A percentile compares a stretch with the other conserved stretches of the same genome.
These are phyloP conservation scores for Pseudocheirus occidentalis DNA, from an alignment of 2,797 vertebrate genomes.

Conservation along the genomic window DNA sequence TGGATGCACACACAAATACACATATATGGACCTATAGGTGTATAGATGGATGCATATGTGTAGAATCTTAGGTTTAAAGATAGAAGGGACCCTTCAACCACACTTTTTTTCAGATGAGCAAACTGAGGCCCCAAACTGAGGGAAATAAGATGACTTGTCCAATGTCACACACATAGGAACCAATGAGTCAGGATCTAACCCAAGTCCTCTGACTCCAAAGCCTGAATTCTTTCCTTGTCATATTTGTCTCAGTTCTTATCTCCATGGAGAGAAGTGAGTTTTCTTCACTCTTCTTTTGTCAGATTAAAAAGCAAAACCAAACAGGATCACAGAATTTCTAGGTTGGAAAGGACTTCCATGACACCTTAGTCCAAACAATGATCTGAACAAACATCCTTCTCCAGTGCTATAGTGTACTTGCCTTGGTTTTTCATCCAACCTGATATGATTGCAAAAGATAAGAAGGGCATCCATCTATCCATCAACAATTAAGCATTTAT, in stretches of 20 bases:
- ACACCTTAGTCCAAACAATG: not conserved
- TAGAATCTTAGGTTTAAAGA: not conserved
- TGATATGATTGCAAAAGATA: not conserved
- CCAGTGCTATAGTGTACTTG: not conserved
- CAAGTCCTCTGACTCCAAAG: not conserved
- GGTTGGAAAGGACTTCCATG: not conserved
- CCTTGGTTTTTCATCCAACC: not conserved
- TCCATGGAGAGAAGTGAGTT: not conserved
- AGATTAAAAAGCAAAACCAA: not conserved
- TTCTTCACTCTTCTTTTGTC: not conserved
- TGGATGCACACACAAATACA: not conserved
- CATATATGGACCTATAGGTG: not conserved
- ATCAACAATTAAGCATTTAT: conserved; percentile 9
- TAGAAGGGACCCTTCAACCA: not conserved
- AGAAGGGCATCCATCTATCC: not conserved
- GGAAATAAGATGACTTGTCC: not conserved
- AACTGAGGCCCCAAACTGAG: not conserved
- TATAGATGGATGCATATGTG: not conserved
- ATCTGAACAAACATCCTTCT: not conserved
- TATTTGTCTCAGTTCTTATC: not conserved
- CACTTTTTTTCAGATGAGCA: not conserved
- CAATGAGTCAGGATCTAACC: not conserved
- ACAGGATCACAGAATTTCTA: not conserved
- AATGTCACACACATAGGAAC: not conserved
- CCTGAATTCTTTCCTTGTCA: not conserved